Evolutionary conservation across 2,888 invertebrate species (phyloP), one percentile per base, ranked within the genome.

Genomic region (Prosopocoilus inquinatus): DNA sequence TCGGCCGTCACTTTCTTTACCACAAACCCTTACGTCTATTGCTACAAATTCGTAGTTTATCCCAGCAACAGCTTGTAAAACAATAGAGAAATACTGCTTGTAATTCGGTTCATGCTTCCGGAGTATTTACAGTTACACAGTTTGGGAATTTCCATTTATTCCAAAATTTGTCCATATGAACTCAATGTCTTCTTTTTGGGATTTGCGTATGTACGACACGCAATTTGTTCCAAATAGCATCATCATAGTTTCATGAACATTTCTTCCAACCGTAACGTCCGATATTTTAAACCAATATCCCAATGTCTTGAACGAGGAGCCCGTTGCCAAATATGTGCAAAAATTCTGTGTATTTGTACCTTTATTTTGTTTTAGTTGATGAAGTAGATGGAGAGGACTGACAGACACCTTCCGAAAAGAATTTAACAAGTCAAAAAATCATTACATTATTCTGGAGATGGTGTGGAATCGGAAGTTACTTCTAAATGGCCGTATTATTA

Each of bases 1-100:
- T 36, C 58, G 59, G 16, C 60, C 62, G 47, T 59, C 55, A 53
- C 58, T 58, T 54, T 62, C 49, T 53, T 55, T 55, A 13, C 61
- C 58, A 32, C 53, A 57, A 2, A 54, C 58, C 11, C 61, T 57
- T n/a, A 63, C 55, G 36, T 63, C 58, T 32, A 62, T 54, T 15
- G 50, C 38, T 38, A 57, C 52, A 48, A 61, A 62, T 53, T 50
- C 55, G 35, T 60, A 57, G 47, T 59, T 53, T 28, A 60, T 39
- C 2, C 47, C 59, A 13, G 48, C 58, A 12, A 63, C 60, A 45
- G 33, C 59, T 51, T 58, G 63, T 36, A 63, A 50, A 12, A 59
- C 61, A 39, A 60, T 57, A 33, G 58, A 62, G 16, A 16, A 16
- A 16, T 16, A 11, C 50, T 48, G 15, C 60, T 60, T 39, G 54